Evolutionary conservation across 2,113 vertebrate genomes (phyloP).

Genomic region (Oceanites oceanicus): DNA sequence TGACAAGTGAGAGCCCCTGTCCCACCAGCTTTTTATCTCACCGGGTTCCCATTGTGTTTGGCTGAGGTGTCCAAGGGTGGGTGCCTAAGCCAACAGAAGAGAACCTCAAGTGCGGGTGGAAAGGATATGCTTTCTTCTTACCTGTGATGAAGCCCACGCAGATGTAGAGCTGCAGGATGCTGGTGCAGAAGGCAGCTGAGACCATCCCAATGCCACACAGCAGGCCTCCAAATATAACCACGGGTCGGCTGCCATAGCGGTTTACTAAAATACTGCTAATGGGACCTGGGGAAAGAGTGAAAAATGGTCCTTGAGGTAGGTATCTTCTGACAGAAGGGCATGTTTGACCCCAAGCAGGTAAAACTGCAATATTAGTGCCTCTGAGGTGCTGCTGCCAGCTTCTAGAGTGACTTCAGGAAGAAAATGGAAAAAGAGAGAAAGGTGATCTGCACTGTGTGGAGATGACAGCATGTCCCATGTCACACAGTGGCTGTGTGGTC

Average conservation of each 20-base stretch:
- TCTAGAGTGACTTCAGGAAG: background rate
- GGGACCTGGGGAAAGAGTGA: slow-evolving; percentile 66
- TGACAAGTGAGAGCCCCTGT: background rate
- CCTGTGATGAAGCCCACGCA: slow-evolving; percentile 82
- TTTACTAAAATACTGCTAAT: slow-evolving; percentile 80
- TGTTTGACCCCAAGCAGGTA: background rate
- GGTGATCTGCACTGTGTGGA: background rate
- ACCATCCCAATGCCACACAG: slow-evolving; percentile 79
- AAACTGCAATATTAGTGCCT: background rate
- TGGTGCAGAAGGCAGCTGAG: slow-evolving; percentile 77
- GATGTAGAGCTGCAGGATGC: slow-evolving; percentile 81
- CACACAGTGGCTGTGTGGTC: rapidly evolving
- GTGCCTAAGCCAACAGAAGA: background rate
- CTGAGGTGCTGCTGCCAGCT: background rate
- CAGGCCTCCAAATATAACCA: slow-evolving; percentile 81
- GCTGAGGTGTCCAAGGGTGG: background rate
- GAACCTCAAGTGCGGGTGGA: rapidly evolving
- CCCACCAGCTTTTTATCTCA: background rate
- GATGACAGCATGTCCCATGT: background rate
- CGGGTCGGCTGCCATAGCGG: slow-evolving; percentile 80
- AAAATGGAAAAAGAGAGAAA: background rate
- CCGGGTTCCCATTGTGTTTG: rapidly evolving
- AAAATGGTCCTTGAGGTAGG: background rate
- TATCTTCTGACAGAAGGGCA: background rate
- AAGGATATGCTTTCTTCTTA: slow-evolving; percentile 34